Evolutionary conservation across 1,140 invertebrate genomes (phyloP), one percentile per base, ranked within the genome.

Genomic region (Ylistrum balloti): DNA sequence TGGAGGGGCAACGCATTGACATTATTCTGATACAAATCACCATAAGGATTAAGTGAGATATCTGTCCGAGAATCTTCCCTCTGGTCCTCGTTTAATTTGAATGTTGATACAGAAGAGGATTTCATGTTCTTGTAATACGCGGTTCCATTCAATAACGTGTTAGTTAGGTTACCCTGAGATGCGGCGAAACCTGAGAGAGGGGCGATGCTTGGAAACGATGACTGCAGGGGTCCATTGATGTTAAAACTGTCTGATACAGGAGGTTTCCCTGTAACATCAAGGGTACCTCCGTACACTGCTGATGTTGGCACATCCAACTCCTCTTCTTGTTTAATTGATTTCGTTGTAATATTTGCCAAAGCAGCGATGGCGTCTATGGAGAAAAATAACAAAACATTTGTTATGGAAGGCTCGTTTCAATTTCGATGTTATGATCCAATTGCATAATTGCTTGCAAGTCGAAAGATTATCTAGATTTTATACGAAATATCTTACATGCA

Each of bases 261-360:
- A 28, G 56, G 56, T 11, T 74, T n/a, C 2, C 56, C 56, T 28
- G 56, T 74, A 11, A 28, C 22, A n/a, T n/a, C 56, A 1, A 74
- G 56, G n/a, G 22, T 28, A 28, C 22, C 56, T 11, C 56, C 56
- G n/a, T 74, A 74, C 1, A 74, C 56, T 28, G 56, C 22, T 5
- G 56, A 74, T 5, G 56, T 74, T 28, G 15, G 56, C 5, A 28
- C n/a, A n/a, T 74, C 56, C 0, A 74, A 5, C 13, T 74, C 56
- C n/a, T n/a, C n/a, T 28, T 74, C 56, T 9, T 74, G 56, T 74
- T 74, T 74, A 11, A 74, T 74, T 74, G 56, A 74, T 74, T 74
- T 74, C 56, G 56, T 28, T 28, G 56, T 74, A 7, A 74, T 74
- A 28, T 74, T n/a, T 7, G 56, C 56, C 56, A 74, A 74, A 74